Evolutionary conservation across 2,113 vertebrate species (phyloP).

Genomic region (Rhinogobius similis): DNA sequence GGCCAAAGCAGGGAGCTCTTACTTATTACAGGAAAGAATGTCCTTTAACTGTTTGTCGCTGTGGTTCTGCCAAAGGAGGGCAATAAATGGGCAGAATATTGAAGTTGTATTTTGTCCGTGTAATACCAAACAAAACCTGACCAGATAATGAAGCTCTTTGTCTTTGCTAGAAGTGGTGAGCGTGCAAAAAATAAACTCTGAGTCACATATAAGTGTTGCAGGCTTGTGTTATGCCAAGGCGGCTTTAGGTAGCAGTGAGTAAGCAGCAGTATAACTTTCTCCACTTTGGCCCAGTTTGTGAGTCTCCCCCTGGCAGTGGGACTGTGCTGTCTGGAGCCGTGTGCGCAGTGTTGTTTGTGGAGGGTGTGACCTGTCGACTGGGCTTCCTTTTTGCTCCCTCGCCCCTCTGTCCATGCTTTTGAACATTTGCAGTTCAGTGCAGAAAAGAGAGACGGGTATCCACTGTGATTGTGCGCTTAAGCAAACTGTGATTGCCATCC

Average conservation of each 20-base stretch:
- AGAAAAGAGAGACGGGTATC: background rate
- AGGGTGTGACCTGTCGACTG: conserved; percentile 74
- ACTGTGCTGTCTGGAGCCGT: conserved; percentile 60
- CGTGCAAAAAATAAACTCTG: background rate
- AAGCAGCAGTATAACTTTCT: conserved; percentile 29
- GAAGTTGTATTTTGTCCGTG: background rate
- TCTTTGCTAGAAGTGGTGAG: background rate
- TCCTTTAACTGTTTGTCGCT: background rate
- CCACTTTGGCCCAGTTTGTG: conserved; percentile 28
- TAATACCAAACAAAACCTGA: background rate
- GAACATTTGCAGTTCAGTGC: conserved; percentile 5
- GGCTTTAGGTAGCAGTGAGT: conserved; percentile 16
- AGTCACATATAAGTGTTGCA: conserved; percentile 31
- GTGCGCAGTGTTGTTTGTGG: conserved; percentile 76
- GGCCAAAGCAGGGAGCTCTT: conserved; percentile 17
- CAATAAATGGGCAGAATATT: background rate
- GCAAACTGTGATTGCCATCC: too few relatives aligned
- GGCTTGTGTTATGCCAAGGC: conserved; percentile 46
- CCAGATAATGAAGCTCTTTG: background rate
- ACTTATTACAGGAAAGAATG: background rate
- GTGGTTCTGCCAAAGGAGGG: background rate
- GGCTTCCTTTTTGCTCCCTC: conserved; percentile 61
- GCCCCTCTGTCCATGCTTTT: conserved; percentile 15
- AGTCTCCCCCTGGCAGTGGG: conserved; percentile 51
- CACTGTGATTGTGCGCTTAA: background rate